A percentile compares a stretch with the other conserved stretches of the same genome.
These are phyloP conservation scores for Octomys mimax DNA, from an alignment of 2,797 vertebrate species.

Conservation along the genomic window DNA sequence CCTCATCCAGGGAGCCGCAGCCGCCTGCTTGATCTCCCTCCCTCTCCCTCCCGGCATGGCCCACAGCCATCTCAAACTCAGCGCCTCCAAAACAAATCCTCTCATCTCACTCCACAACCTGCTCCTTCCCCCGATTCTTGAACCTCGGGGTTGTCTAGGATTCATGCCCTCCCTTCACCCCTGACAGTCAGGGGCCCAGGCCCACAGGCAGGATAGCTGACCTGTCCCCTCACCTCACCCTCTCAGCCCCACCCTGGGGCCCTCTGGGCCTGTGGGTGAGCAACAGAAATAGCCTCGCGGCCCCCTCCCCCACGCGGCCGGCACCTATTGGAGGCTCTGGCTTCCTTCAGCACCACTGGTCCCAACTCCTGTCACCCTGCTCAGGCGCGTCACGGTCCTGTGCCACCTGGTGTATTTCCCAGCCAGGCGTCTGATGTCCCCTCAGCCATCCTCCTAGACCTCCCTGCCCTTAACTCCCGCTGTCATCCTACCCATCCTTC, in stretches of 20 bases:
- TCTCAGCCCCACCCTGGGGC: not conserved
- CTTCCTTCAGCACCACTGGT: not conserved
- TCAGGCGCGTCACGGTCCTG: not conserved
- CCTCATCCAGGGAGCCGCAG: slow-evolving; percentile 5
- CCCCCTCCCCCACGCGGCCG: not conserved
- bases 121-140: not conserved
- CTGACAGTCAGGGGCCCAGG: slow-evolving; percentile 21
- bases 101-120: slow-evolving; percentile 48
- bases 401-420: not conserved
- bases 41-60: slow-evolving; percentile 28
- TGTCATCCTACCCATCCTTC: not conserved
- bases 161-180: not conserved
- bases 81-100: slow-evolving; percentile 54
- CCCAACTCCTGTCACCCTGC: not conserved
- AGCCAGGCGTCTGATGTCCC: not conserved
- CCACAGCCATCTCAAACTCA: slow-evolving; percentile 67
- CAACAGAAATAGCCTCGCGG: slow-evolving; percentile 30
- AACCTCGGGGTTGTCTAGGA: slow-evolving; percentile 21
- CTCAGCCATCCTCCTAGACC: not conserved
- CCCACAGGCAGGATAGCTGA: not conserved
- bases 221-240: not conserved
- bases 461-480: not conserved
- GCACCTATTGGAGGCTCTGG: slow-evolving; percentile 10
- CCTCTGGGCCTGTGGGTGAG: slow-evolving; percentile 28
- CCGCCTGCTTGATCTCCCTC: not conserved